phyloP scores from a whole-genome alignment of 2,888 invertebrate genomes.

The Nysson spinosus region DNA sequence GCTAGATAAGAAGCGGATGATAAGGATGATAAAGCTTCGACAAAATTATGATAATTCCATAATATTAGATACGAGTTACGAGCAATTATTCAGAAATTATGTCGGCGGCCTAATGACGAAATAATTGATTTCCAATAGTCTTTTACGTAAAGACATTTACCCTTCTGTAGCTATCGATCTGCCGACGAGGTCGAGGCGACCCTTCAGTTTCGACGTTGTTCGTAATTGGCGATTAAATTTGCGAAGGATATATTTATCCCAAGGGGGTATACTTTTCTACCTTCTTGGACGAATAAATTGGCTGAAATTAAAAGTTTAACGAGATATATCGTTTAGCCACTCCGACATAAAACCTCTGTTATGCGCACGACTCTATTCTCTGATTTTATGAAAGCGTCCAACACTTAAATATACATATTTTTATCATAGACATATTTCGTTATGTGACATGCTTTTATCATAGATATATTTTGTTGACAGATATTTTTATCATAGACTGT shows the following conservation, averaged over 20 bases:
- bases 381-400: too few species aligned
- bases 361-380: too few species aligned
- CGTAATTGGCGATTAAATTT: slow-evolving; percentile 64
- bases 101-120: slow-evolving; percentile 47
- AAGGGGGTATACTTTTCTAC: slow-evolving; percentile 31
- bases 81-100: slow-evolving; percentile 43
- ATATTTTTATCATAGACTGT: too few species aligned
- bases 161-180: slow-evolving; percentile 45
- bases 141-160: slow-evolving; percentile 36
- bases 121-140: slow-evolving; percentile 59
- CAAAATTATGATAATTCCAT: neutral
- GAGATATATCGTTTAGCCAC: slow-evolving; percentile 19
- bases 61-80: slow-evolving; percentile 12
- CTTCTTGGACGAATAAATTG: slow-evolving; percentile 56
- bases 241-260: slow-evolving; percentile 45
- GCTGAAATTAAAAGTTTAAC: slow-evolving; percentile 57
- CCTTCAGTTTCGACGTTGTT: slow-evolving; percentile 38
- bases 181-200: slow-evolving; percentile 43
- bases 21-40: too few species aligned
- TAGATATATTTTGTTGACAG: too few species aligned
- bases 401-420: too few species aligned
- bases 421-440: too few species aligned
- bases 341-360: too few species aligned
- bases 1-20: too few species aligned
- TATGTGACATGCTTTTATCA: too few species aligned